Evolutionary conservation across 2,113 vertebrate species (phyloP).

Genomic region (Urocolius indicus): DNA sequence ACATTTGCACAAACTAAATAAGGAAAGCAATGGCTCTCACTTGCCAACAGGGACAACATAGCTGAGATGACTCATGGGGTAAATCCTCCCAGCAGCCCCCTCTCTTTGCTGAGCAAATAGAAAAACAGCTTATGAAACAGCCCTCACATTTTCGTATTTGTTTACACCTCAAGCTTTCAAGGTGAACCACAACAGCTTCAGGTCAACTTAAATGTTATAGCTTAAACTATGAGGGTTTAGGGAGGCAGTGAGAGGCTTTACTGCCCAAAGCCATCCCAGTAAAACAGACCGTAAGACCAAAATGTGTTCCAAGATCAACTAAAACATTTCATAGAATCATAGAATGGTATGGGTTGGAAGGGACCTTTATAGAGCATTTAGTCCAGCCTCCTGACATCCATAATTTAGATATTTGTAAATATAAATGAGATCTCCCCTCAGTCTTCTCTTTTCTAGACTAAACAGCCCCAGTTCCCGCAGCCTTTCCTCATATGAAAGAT

Average conservation of each 20-base stretch:
- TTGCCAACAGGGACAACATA: rapidly evolving
- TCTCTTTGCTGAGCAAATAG: neutral
- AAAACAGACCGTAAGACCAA: neutral
- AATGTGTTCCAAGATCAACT: neutral
- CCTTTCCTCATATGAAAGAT: too few relatives aligned
- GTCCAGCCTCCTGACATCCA: too few relatives aligned
- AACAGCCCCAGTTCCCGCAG: too few relatives aligned
- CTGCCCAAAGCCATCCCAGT: neutral
- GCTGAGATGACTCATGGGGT: neutral
- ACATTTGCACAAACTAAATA: neutral
- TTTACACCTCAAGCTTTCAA: neutral
- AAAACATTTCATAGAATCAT: neutral
- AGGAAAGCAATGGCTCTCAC: neutral
- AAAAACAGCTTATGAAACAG: neutral
- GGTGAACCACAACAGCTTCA: neutral
- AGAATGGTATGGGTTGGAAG: too few relatives aligned
- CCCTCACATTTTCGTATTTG: neutral
- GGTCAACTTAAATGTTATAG: neutral
- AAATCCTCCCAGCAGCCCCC: neutral
- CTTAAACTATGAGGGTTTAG: neutral
- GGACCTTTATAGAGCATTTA: too few relatives aligned
- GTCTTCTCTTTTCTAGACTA: too few relatives aligned
- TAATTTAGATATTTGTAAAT: too few relatives aligned
- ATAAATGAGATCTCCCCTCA: too few relatives aligned
- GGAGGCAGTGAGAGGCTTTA: neutral